A percentile compares a stretch with the other conserved stretches of the same genome.
These are phyloP conservation scores for Eolophus roseicapilla DNA, from an alignment of 2,113 vertebrate species.

Conservation along the genomic window DNA sequence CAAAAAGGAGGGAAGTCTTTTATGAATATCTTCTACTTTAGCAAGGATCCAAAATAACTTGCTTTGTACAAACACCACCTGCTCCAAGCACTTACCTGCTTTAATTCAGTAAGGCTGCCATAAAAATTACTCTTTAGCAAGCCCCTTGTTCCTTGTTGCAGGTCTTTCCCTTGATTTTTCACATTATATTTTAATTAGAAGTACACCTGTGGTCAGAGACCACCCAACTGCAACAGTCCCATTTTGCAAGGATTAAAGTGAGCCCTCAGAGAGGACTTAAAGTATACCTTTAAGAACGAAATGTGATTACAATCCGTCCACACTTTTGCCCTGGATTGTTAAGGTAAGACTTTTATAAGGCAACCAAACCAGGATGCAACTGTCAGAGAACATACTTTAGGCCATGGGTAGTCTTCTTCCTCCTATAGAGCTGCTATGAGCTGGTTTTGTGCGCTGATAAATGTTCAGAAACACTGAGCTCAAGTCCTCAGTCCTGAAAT, in stretches of 20 bases:
- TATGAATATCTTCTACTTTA: neutral
- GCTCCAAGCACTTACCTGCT: neutral
- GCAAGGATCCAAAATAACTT: neutral
- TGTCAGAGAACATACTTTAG: neutral
- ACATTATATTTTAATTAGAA: neutral
- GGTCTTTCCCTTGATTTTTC: neutral
- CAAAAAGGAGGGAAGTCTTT: neutral
- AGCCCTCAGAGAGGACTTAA: neutral
- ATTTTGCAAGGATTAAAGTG: neutral
- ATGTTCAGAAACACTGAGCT: neutral
- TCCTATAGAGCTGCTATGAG: neutral
- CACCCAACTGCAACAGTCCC: neutral
- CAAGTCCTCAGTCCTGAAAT: neutral
- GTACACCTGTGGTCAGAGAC: neutral
- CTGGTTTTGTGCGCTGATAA: neutral
- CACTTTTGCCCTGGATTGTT: neutral
- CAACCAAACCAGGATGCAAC: neutral
- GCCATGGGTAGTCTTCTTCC: neutral
- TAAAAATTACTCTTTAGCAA: neutral
- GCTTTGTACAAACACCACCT: neutral
- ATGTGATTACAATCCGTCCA: neutral
- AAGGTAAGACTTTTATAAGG: neutral
- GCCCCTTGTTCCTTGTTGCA: neutral
- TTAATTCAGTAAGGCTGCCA: neutral
- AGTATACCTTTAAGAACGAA: neutral